These are phyloP conservation scores for Nephrotoma flavescens DNA, from an alignment of 2,888 invertebrate species.

Conservation along the genomic window DNA sequence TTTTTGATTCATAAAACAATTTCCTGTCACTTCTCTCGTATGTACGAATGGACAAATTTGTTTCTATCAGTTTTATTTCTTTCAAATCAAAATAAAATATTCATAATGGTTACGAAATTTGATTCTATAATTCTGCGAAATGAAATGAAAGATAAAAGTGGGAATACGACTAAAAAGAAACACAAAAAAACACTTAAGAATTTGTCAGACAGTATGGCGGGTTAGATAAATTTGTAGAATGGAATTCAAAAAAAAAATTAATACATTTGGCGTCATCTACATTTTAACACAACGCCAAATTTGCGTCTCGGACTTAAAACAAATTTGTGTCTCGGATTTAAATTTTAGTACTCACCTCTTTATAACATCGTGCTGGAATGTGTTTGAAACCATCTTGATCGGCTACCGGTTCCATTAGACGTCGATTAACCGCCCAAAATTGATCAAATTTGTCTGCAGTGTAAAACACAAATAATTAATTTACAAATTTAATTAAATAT, in stretches of 20 bases:
- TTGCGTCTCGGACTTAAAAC: not conserved
- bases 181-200: not conserved
- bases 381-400: conserved; percentile 73
- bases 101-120: not conserved
- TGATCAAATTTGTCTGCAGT: conserved; percentile 90
- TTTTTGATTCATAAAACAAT: not conserved
- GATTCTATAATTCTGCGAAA: not conserved
- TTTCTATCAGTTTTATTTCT: not conserved
- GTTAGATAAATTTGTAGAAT: not conserved
- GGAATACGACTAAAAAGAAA: not conserved
- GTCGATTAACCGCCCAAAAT: conserved; percentile 94
- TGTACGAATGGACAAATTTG: not conserved
- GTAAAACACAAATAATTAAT: not conserved
- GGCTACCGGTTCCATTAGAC: conserved; percentile 77
- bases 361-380: conserved; percentile 78
- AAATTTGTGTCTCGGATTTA: not conserved
- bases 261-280: not conserved
- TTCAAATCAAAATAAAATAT: not conserved
- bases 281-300: not conserved
- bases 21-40: not conserved
- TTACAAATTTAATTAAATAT: not conserved
- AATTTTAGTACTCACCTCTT: conserved; percentile 31
- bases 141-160: not conserved
- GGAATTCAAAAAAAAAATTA: not conserved
- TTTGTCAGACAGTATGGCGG: not conserved